Evolutionary conservation across 2,888 invertebrate species (phyloP), one percentile per base, ranked within the genome.

Genomic region (Stramonita haemastoma): DNA sequence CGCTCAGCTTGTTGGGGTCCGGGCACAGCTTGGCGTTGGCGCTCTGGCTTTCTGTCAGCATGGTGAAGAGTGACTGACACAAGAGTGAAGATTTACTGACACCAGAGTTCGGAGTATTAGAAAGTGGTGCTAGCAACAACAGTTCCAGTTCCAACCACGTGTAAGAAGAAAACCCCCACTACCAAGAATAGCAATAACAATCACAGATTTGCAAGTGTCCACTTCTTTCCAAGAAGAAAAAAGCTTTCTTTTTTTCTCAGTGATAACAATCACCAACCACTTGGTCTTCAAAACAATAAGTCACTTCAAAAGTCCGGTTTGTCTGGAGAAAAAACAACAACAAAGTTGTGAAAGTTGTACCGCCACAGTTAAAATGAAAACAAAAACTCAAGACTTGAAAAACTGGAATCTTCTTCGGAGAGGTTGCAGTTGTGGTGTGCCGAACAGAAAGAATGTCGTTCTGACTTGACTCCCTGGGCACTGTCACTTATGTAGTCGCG

Each of bases 11-110:
- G 46, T 77, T 73, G 46, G 46, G 46, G 87, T 73, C 29, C 13
- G 11, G 22, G 87, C 81, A 81, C 79, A 87, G 56, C 81, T 87
- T 73, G 73, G 56, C n/a, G 29, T 57, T n/a, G 77, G 32, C 66
- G 56, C 87, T 60, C 34, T 79, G 87, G 29, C 84, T 84, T 46
- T 46, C 79, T 32, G 60, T 66, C 79, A 88, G 46, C 81, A 86
- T 87, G 87, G 26, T n/a, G n/a, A n/a, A n/a, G n/a, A n/a, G n/a
- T n/a, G n/a, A n/a, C n/a, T n/a, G n/a, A n/a, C n/a, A n/a, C n/a
- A n/a, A n/a, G n/a, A n/a, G n/a, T n/a, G n/a, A n/a, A n/a, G n/a
- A n/a, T n/a, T n/a, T n/a, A n/a, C n/a, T n/a, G n/a, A n/a, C n/a
- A n/a, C n/a, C n/a, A n/a, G n/a, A n/a, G n/a, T n/a, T n/a, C n/a